These are phyloP conservation scores for Mesopsocus fuscifrons DNA, from an alignment of 2,888 invertebrate species.

Conservation along the genomic window DNA sequence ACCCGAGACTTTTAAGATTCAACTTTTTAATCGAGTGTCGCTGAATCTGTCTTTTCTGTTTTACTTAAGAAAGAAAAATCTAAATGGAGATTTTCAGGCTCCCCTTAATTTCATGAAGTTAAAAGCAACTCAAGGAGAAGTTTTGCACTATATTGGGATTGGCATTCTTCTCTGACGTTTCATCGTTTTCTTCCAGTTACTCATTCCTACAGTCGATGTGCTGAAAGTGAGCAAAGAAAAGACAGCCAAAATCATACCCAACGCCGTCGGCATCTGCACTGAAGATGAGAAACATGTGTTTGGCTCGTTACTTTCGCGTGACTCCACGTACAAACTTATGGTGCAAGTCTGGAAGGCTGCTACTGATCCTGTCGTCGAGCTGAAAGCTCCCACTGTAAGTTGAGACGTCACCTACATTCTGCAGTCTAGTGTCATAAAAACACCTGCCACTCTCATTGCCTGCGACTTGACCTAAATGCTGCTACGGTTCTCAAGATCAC, in stretches of 20 bases:
- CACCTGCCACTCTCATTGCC: too few species aligned
- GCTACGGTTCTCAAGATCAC: too few species aligned
- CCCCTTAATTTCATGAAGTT: too few species aligned
- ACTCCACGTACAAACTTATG: conserved; percentile 75
- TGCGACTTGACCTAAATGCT: too few species aligned
- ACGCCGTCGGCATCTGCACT: conserved; percentile 80
- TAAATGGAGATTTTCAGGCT: not conserved
- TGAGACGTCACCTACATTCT: too few species aligned
- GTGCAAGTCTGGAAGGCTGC: conserved; percentile 62
- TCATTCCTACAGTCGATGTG: conserved; percentile 74
- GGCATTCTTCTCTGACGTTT: too few species aligned
- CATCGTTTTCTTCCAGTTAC: conserved; percentile 52
- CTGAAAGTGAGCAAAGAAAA: conserved; percentile 80
- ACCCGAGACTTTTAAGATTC: too few species aligned
- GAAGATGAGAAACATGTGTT: conserved; percentile 67
- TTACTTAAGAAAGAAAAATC: not conserved
- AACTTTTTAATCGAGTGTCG: too few species aligned
- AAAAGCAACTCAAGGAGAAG: too few species aligned
- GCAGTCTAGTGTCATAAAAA: too few species aligned
- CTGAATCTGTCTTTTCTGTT: too few species aligned
- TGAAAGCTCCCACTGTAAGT: conserved; percentile 11
- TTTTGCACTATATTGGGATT: too few species aligned
- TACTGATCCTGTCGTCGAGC: conserved; percentile 18
- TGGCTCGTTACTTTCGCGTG: conserved; percentile 74
- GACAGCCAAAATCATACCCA: conserved; percentile 84